Evolutionary conservation across 2,888 invertebrate species (phyloP).

Genomic region (Orgyia antiqua): DNA sequence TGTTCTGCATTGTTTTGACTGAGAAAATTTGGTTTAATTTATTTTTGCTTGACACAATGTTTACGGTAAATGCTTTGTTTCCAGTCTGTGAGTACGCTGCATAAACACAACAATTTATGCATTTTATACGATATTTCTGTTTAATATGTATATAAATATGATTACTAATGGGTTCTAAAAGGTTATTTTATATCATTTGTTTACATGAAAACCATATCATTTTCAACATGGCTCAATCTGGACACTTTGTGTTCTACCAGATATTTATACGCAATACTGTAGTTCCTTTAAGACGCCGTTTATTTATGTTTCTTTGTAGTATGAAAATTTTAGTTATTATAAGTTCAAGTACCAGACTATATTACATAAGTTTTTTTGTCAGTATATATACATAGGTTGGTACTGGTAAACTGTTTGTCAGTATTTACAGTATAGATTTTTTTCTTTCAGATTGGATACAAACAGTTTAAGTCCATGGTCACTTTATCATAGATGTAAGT

Average conservation of each 20-base stretch:
- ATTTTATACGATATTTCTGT: constrained; percentile 11
- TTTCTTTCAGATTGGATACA: constrained; percentile 23
- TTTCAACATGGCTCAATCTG: constrained; percentile 65
- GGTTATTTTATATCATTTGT: constrained; percentile 13
- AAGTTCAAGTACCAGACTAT: no score
- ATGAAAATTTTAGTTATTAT: no score
- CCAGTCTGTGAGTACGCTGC: constrained; percentile 14
- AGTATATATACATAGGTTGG: no score
- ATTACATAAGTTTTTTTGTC: no score
- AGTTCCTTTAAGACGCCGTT: no score
- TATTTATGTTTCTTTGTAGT: no score
- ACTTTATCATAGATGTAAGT: constrained; percentile 25
- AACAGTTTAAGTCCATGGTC: constrained; percentile 17
- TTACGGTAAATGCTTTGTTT: constrained; percentile 40
- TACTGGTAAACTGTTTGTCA: no score
- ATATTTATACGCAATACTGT: no score
- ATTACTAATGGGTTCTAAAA: constrained; percentile 5
- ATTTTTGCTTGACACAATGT: constrained; percentile 36
- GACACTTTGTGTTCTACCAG: constrained; percentile 34
- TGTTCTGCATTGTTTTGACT: constrained; percentile 22
- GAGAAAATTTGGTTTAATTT: constrained; percentile 17
- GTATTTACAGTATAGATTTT: no score
- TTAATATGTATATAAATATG: constrained; percentile 7
- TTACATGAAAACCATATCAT: constrained; percentile 42
- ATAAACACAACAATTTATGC: constrained; percentile 21